Evolutionary conservation across 2,888 invertebrate species (phyloP).

Genomic region (Dynastes maya): DNA sequence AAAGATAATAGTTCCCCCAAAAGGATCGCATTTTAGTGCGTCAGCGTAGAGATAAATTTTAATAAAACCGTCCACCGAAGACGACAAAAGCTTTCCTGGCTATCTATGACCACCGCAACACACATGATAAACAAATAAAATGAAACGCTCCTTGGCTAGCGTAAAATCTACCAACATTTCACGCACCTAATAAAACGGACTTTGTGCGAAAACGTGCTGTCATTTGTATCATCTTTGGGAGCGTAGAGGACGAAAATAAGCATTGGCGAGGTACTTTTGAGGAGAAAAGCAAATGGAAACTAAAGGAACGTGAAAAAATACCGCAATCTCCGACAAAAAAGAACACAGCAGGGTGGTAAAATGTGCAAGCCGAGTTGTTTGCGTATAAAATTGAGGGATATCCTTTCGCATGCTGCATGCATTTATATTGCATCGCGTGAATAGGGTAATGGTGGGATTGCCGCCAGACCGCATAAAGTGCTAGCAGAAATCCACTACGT

Average conservation of each 20-base stretch:
- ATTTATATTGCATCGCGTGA: conserved; percentile 56
- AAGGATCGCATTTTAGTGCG: conserved; percentile 20
- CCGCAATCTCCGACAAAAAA: conserved; percentile 4
- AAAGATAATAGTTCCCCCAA: conserved; percentile 21
- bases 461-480: conserved; percentile 24
- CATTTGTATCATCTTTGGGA: conserved; percentile 55
- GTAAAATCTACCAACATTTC: conserved; percentile 54
- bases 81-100: conserved; percentile 19
- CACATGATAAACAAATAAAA: conserved; percentile 50
- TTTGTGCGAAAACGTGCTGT: conserved; percentile 58
- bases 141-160: conserved; percentile 41
- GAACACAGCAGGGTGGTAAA: conserved; percentile 37
- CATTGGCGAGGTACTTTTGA: neutral
- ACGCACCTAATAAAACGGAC: conserved; percentile 57
- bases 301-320: conserved; percentile 24
- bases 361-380: conserved; percentile 33
- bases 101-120: conserved; percentile 28
- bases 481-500: neutral
- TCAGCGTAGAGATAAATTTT: conserved; percentile 24
- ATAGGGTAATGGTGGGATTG: conserved; percentile 36
- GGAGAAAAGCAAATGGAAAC: conserved; percentile 27
- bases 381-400: conserved; percentile 47
- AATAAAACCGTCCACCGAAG: conserved; percentile 27
- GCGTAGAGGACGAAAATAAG: conserved; percentile 42
- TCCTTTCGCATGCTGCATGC: conserved; percentile 56